Evolutionary conservation across 2,113 vertebrate genomes (phyloP), one percentile per base, ranked within the genome.

Genomic region (Vulpes vulpes): DNA sequence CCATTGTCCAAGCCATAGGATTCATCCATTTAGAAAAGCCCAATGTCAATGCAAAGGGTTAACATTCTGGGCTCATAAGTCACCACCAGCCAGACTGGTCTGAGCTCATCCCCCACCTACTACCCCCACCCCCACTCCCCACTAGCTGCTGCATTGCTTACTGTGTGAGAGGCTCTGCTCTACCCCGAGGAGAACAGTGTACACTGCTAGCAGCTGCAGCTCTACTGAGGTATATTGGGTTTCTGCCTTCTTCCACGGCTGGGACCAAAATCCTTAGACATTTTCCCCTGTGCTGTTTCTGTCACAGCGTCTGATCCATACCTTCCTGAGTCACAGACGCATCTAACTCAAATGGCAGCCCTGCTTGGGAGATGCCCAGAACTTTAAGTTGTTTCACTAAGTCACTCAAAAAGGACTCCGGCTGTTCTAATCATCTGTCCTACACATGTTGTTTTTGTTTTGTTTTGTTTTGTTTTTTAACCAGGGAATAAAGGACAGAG

Each of bases 111-210:
- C 38, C 22, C 3, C 5, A 43, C 43, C 43, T 43, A 43, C 43
- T 43, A 43, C 43, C 43, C 43, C 43, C 43, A 43, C 43, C 43
- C 43, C 43, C 0, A 43, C 43, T 1, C 43, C 38, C 22, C 3
- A 8, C 32, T 10, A 8, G 32, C 35, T 5, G 1, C 71, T 8
- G 11, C 22, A 12, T 38, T 43, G 71, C 2, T 19, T 73, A 19
- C n/a, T 38, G 19, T 11, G 10, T 38, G n/a, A 38, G 9, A n/a
- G n/a, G 19, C 65, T 69, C 15, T 69, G 32, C 38, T 49, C 73
- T 49, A 25, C 38, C 22, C 0, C 1, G 6, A 49, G 73, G 12
- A 49, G 23, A 3, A 0, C 6, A 25, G 7, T 8, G 43, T 43
- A 25, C 14, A 49, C 6, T 43, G 73, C 12, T 15, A 74, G 38